A percentile compares a stretch with the other conserved stretches of the same genome.
phyloP scores from a whole-genome alignment of 92 coral and sea anemone species.

The Zoanthus gigantus region DNA sequence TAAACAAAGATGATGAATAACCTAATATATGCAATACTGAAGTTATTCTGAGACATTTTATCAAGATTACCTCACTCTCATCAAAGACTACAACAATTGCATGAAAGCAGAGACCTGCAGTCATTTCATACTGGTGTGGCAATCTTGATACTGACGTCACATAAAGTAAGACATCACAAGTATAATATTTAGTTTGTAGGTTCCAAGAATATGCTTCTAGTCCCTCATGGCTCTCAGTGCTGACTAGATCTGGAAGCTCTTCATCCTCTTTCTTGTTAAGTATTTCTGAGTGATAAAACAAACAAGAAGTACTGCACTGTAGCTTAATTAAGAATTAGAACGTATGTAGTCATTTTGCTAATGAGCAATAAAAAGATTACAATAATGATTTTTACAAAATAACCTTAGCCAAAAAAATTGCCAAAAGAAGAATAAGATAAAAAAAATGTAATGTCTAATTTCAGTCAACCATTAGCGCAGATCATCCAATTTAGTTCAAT shows the following conservation, averaged over 20 bases:
- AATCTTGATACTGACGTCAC: conserved; percentile 52
- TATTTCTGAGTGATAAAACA: conserved; percentile 29
- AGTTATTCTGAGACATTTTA: too few species aligned
- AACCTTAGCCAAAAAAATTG: too few species aligned
- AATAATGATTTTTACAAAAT: too few species aligned
- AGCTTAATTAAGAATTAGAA: neutral
- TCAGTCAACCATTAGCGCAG: neutral
- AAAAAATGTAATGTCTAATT: too few species aligned
- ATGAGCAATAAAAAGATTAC: too few species aligned
- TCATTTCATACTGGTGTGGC: conserved; percentile 61
- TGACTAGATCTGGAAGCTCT: conserved; percentile 51
- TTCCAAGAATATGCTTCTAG: conserved; percentile 72
- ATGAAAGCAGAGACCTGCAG: conserved; percentile 63
- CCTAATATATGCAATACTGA: too few species aligned
- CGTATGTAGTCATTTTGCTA: too few species aligned
- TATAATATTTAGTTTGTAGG: conserved; percentile 88
- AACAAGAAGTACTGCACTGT: neutral
- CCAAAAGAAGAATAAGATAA: too few species aligned
- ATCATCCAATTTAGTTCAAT: neutral
- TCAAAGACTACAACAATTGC: conserved; percentile 79
- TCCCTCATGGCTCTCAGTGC: conserved; percentile 51
- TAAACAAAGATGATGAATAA: too few species aligned
- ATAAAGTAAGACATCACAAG: conserved; percentile 74
- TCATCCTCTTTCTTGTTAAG: conserved; percentile 34
- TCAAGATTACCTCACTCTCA: conserved; percentile 64